Evolutionary conservation across 1,140 invertebrate genomes (phyloP).

Genomic region (Goniozus legneri): DNA sequence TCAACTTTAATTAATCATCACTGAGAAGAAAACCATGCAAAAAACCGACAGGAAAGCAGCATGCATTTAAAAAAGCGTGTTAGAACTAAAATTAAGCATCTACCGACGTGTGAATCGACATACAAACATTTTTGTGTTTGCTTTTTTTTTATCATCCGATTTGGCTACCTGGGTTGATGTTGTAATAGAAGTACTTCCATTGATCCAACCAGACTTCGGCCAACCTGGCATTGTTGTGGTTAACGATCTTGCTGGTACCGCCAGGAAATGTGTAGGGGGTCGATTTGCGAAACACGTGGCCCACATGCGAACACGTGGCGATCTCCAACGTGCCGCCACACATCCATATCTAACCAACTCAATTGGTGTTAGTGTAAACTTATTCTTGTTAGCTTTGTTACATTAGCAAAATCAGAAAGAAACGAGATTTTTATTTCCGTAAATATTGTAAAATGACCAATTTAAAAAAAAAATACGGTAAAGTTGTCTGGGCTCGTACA

Average conservation of each 20-base stretch:
- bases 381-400: slow-evolving; percentile 24
- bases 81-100: slow-evolving; percentile 10
- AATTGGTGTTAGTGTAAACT: slow-evolving; percentile 47
- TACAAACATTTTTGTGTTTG: slow-evolving; percentile 11
- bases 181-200: slow-evolving; percentile 98
- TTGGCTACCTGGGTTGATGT: slow-evolving; percentile 90
- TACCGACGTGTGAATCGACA: background rate
- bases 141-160: slow-evolving; percentile 14
- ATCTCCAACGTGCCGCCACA: slow-evolving; percentile 92
- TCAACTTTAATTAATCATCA: no score
- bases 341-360: slow-evolving; percentile 87
- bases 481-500: no score
- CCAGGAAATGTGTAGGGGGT: slow-evolving; percentile 99
- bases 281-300: slow-evolving; percentile 97
- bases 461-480: no score
- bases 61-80: slow-evolving; percentile 14
- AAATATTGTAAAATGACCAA: no score
- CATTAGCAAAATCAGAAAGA: no score
- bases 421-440: no score
- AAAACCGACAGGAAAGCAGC: slow-evolving; percentile 9
- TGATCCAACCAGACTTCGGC: slow-evolving; percentile 98
- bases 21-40: slow-evolving; percentile 15
- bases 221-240: slow-evolving; percentile 95
- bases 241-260: slow-evolving; percentile 95
- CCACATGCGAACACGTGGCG: slow-evolving; percentile 86